Base-by-base conservation (phyloP, 2,888 invertebrate genomes). In the Argyresthia albistria region DNA sequence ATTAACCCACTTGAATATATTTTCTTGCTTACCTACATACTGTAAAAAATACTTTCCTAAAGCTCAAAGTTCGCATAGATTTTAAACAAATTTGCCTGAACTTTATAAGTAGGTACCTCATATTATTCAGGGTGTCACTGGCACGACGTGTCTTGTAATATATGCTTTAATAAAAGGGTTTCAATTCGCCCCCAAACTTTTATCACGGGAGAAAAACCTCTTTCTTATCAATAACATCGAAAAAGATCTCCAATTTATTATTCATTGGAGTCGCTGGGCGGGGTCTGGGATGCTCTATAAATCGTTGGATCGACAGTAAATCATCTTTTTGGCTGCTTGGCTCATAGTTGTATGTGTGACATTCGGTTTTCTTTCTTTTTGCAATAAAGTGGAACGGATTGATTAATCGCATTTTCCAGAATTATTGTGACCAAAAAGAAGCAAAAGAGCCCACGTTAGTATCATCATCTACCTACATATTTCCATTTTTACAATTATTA, bases 101-200 rank as follows among this genome's bases (percentile, higher is more conserved):
- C 25, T 25, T 25, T 25, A 25, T 25, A n/a, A n/a, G n/a, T n/a
- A 36, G 9, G 36, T 7, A 39, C 10, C 39, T 35, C 72, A 65
- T 82, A 86, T 87, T 82, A 83, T 84, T 87, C 86, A 82, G 74
- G n/a, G n/a, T 86, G 86, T 86, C 86, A 80, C 70, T 60, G 65
- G 60, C 80, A 71, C 70, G 82, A 75, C 81, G 84, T 80, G 86
- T 74, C 72, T 69, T 66, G 68, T 84, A 84, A 87, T 86, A 83
- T 86, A 86, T 86, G 86, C 80, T 83, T 86, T 86, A 86, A 87
- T 86, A 86, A 86, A 86, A 86, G 82, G 82, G 80, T 82, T 82
- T 78, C 81, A 80, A 80, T 77, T 80, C 78, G 71, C 77, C 70
- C 76, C 76, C 74, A 73, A 72, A 74, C 80, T 77, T 84, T 80